Percentiles rank a stretch among this genome's conserved stretches.
Conservation (phyloP, 2,888 invertebrate genomes). For the Plebejus melissa region DNA sequence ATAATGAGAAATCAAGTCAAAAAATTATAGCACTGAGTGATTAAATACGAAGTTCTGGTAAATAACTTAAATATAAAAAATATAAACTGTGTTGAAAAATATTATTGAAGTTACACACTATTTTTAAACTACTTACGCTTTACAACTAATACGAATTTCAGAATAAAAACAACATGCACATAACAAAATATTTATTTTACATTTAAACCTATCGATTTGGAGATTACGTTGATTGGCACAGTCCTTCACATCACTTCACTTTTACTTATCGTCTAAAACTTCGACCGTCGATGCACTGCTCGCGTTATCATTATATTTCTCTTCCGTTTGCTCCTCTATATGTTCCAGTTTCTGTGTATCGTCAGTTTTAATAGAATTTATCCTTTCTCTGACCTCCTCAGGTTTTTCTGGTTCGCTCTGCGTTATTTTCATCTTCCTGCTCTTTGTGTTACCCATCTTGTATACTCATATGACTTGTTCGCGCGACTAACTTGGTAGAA, state of each 20-base stretch:
- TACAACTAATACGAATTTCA: not conserved
- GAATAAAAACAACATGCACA: slow-evolving; percentile 19
- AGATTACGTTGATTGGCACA: slow-evolving; percentile 33
- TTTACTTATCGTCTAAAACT: slow-evolving; percentile 69
- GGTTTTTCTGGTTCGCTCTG: slow-evolving; percentile 49
- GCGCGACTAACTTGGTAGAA: slow-evolving; percentile 39
- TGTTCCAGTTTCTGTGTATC: slow-evolving; percentile 39
- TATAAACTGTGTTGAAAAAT: no score
- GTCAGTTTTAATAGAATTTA: slow-evolving; percentile 60
- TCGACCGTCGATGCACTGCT: slow-evolving; percentile 73
- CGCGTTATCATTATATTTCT: slow-evolving; percentile 61
- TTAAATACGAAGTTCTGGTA: not conserved
- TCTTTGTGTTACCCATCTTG: slow-evolving; percentile 69
- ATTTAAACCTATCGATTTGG: slow-evolving; percentile 27
- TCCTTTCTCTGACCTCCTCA: slow-evolving; percentile 50
- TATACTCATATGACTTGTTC: slow-evolving; percentile 45
- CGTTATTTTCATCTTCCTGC: slow-evolving; percentile 66
- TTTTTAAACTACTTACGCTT: not conserved
- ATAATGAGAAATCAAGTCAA: not conserved
- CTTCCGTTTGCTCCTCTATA: slow-evolving; percentile 43
- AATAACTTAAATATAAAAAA: not conserved
- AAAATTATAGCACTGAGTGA: not conserved
- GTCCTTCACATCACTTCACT: slow-evolving; percentile 24
- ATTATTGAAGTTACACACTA: not conserved
- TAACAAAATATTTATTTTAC: slow-evolving; percentile 15